Percentiles rank a stretch among this genome's conserved stretches.
Evolutionary conservation across 2,888 invertebrate species (phyloP).

Genomic region (Plemyria rubiginata): DNA sequence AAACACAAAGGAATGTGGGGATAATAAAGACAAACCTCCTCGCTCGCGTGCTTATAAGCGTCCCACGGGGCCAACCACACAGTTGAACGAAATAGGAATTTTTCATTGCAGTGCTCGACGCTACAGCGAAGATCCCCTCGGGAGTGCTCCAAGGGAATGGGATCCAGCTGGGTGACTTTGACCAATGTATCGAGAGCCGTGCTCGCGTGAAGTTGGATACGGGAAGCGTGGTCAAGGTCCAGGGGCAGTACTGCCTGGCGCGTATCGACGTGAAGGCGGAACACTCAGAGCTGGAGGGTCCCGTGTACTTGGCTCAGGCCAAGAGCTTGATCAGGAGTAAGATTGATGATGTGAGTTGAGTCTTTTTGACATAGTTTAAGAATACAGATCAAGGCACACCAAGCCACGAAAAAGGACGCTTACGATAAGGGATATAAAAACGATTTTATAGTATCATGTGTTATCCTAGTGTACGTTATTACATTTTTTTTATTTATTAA

Average conservation of each 20-base stretch:
- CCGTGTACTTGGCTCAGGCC: slow-evolving; percentile 87
- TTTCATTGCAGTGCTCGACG: slow-evolving; percentile 88
- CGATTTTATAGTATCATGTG: too few species aligned
- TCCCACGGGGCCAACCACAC: slow-evolving; percentile 46
- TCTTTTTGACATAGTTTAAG: background rate
- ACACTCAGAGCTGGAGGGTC: slow-evolving; percentile 84
- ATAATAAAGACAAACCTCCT: slow-evolving; percentile 37
- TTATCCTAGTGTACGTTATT: too few species aligned
- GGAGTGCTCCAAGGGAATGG: slow-evolving; percentile 88
- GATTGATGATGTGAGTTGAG: slow-evolving; percentile 85
- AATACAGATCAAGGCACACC: too few species aligned
- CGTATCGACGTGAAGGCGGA: slow-evolving; percentile 86
- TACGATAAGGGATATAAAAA: too few species aligned
- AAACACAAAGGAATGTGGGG: slow-evolving; percentile 41
- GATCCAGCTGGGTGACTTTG: slow-evolving; percentile 89
- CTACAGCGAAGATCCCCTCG: slow-evolving; percentile 89
- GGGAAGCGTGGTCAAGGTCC: slow-evolving; percentile 85
- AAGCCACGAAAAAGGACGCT: too few species aligned
- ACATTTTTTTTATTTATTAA: too few species aligned
- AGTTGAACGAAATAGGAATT: slow-evolving; percentile 59
- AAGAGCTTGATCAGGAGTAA: slow-evolving; percentile 87
- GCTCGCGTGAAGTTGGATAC: slow-evolving; percentile 85
- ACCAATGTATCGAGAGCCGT: slow-evolving; percentile 86
- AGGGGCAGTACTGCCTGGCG: slow-evolving; percentile 89
- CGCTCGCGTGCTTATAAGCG: slow-evolving; percentile 40